Conservation (phyloP, 2,113 vertebrate genomes). For the Sylvietta virens region DNA sequence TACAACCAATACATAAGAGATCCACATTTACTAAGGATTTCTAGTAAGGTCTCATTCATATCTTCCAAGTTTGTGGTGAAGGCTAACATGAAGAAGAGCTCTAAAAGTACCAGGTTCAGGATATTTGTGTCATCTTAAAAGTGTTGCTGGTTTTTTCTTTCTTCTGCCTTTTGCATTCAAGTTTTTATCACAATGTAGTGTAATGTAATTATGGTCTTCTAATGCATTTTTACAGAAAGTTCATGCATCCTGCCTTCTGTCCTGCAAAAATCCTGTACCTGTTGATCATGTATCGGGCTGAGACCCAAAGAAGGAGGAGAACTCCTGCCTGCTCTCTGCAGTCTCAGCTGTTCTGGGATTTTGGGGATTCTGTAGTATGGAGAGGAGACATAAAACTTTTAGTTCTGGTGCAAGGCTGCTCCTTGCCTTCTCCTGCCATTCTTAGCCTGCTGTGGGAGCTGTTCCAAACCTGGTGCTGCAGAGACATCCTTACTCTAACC, state of each 20-base stretch:
- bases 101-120: accelerated
- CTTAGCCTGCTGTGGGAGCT: neutral
- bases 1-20: neutral
- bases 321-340: neutral
- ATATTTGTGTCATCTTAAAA: neutral
- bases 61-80: neutral
- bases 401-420: neutral
- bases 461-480: conserved; percentile 10
- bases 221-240: neutral
- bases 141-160: neutral
- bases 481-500: neutral
- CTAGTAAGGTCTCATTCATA: neutral
- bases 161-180: neutral
- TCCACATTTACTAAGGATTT: neutral
- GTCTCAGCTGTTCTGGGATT: neutral
- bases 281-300: accelerated
- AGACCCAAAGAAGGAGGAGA: neutral
- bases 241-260: neutral
- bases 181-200: neutral
- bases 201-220: neutral
- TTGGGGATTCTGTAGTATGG: neutral
- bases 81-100: neutral
- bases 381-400: neutral
- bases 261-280: neutral
- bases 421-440: neutral